Evolutionary conservation across 2,888 invertebrate genomes (phyloP).

Genomic region (Agrochola lychnidis): DNA sequence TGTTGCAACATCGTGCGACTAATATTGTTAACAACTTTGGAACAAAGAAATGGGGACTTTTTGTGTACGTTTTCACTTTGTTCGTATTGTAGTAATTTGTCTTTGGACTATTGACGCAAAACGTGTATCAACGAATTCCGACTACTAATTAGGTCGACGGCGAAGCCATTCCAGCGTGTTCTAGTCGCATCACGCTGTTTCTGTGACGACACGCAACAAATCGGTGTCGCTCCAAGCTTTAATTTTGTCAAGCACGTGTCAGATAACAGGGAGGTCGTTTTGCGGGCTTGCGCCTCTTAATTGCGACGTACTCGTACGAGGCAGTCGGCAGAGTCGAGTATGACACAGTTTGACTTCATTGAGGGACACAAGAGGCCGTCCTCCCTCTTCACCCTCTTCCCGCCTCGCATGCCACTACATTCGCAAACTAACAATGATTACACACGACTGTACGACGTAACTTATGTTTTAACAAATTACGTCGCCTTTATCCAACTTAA

Average conservation of each 20-base stretch:
- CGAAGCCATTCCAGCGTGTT: constrained; percentile 30
- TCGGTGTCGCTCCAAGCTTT: constrained; percentile 48
- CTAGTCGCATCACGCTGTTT: constrained; percentile 19
- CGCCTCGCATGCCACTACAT: constrained; percentile 41
- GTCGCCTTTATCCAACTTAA: constrained; percentile 52
- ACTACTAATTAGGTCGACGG: constrained; percentile 40
- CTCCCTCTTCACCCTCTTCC: constrained; percentile 41
- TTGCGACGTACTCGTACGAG: constrained; percentile 57
- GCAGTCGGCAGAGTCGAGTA: constrained; percentile 56
- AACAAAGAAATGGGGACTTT: constrained; percentile 26
- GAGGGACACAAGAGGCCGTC: constrained; percentile 49
- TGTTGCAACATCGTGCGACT: constrained; percentile 33
- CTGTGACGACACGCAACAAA: constrained; percentile 47
- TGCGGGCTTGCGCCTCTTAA: constrained; percentile 62
- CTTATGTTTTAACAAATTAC: constrained; percentile 61
- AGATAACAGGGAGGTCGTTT: constrained; percentile 54
- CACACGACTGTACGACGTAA: constrained; percentile 53
- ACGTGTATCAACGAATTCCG: constrained; percentile 39
- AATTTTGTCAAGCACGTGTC: constrained; percentile 59
- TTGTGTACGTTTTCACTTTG: constrained; percentile 20
- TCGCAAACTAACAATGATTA: constrained; percentile 63
- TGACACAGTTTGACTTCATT: constrained; percentile 64
- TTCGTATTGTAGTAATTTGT: constrained; percentile 18
- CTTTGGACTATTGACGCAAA: constrained; percentile 32
- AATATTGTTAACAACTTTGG: constrained; percentile 29